Base-by-base conservation (phyloP, 35 echinoderm and acorn worm species). In the Nesometra sesokonis region DNA sequence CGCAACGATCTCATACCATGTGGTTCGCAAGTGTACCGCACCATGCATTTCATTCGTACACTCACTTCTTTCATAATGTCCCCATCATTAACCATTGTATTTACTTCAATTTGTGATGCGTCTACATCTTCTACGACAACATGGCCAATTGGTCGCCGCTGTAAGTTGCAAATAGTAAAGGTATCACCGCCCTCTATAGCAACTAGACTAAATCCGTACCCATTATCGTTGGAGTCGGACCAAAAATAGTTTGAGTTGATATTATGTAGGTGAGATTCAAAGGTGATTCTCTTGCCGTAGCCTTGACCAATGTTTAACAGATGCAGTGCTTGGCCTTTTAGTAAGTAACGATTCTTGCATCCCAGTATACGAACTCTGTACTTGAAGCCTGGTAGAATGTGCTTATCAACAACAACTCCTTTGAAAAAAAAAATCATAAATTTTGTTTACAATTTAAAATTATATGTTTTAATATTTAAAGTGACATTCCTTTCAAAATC, bases 231-330 rank as follows among this genome's bases (percentile, higher is more conserved):
- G 32, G 81, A 88, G 81, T 94, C 93, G 31, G 93, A 88, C 86
- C 86, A 94, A 83, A 94, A 94, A 83, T 43, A 91, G 78, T 94
- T 91, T 30, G 39, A 32, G 52, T 94, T 94, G 34, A 85, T 57
- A 78, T 94, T 94, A 17, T 78, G 36, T 23, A 37, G 32, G 15
- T 85, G 30, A 30, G 32, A 30, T 11, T 86, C 77, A 35, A 94
- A 94, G 9, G 93, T 94, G n/a, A 94, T 46, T 27, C 93, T 80
- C 77, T 88, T 91, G n/a, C 93, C 93, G 31, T 94, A 94, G 5
- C 93, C 93, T 46, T 91, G 89, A 27, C 93, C 89, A 35, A 94
- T 88, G 30, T 77, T 86, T 29, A 38, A 21, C 11, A 94, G 89
- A 35, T 85, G 86, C 2, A 94, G 81, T 7, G 89, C 85, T 33